Evolutionary conservation across 1,140 invertebrate genomes (phyloP).

Genomic region (Chrysoperla carnea): DNA sequence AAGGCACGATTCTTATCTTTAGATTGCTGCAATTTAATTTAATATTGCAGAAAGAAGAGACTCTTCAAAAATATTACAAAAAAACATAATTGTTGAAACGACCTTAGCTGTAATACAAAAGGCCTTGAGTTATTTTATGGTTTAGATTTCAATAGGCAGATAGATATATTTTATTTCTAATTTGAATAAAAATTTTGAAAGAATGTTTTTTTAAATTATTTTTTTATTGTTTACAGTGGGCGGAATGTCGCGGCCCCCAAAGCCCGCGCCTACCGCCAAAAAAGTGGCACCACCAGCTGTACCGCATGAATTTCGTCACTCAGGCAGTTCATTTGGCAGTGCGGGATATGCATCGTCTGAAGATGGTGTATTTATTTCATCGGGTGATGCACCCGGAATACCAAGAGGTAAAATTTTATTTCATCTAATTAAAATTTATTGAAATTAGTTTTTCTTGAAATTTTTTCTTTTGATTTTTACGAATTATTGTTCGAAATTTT

Average conservation of each 20-base stretch:
- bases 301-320: slow-evolving; percentile 57
- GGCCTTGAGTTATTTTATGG: no score
- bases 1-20: no score
- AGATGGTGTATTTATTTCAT: slow-evolving; percentile 26
- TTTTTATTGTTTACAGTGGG: slow-evolving; percentile 16
- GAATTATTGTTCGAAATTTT: no score
- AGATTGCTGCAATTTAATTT: no score
- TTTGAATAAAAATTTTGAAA: not conserved
- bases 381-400: not conserved
- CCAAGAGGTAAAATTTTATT: not conserved
- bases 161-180: not conserved
- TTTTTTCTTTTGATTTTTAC: no score
- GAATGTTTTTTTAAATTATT: not conserved
- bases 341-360: slow-evolving; percentile 60
- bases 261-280: slow-evolving; percentile 55
- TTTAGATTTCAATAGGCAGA: no score
- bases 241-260: slow-evolving; percentile 61
- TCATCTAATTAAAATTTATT: no score
- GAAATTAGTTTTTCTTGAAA: no score
- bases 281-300: slow-evolving; percentile 69
- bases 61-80: no score
- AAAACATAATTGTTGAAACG: no score
- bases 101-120: no score
- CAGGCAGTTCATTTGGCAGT: slow-evolving; percentile 51
- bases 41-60: no score